Base-by-base conservation (phyloP, 2,797 vertebrate genomes). In the Sparidentex hasta region DNA sequence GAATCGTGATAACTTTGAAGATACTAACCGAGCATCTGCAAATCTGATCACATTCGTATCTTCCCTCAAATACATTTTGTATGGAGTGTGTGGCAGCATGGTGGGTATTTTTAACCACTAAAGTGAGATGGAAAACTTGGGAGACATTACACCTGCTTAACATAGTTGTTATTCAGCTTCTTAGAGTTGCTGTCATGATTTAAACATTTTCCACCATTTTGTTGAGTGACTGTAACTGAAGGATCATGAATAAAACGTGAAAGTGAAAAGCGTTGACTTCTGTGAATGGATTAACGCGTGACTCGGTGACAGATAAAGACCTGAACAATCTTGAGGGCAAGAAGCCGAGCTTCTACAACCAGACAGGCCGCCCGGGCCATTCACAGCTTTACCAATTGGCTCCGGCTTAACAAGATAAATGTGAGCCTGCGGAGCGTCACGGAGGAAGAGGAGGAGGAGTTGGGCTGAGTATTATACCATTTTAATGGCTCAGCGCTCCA, bases 401-500 rank as follows among this genome's bases (percentile, higher is more conserved):
- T 72, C 7, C 56, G 7, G 78, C 57, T 74, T 50, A 59, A 67
- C 17, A 13, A 59, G 69, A 81, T 67, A 33, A 74, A 71, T 50
- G 47, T 33, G 74, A 67, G 54, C 44, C 62, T 1, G 66, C 44
- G 74, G 43, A 50, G 78, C 62, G 11, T 57, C 17, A 12, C 46
- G 1, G 64, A 50, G 52, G 52, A 59, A 54, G 64, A 59, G 59
- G 52, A 59, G 61, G 57, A 27, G 68, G 65, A 70, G 29, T 3
- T 3, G 51, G 20, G 21, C 58, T 23, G 52, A 77, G 46, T 7
- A 25, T 75, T 64, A 27, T 25, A 25, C 20, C 41, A 11, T 71
- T 73, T 59, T 59, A 27, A 65, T 21, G 11, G 63, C 71, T 75
- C 58, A 3, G 57, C 2, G 63, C 67, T 29, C 27, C 1, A 27